Evolutionary conservation across 2,797 vertebrate species (phyloP), one percentile per base, ranked within the genome.

Genomic region (Peromyscus attwateri): DNA sequence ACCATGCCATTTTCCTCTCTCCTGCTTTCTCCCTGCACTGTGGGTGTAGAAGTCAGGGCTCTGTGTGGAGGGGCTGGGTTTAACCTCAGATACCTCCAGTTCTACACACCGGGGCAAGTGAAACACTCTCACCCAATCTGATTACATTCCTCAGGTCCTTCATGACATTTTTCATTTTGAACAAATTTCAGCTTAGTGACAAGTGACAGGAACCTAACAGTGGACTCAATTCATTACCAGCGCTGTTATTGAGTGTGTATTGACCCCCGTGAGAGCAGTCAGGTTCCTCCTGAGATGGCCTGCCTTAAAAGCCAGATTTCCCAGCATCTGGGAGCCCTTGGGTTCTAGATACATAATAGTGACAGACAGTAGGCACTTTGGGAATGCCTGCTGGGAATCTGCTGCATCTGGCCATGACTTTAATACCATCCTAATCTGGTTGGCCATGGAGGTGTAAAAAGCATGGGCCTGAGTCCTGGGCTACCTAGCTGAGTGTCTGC

Each of bases 11-110:
- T 82, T 17, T 91, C 73, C 52, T 40, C 29, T 62, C 55, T 27
- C 3, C 0, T 0, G 37, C 70, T 95, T 92, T 6, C 6, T 29
- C 6, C 43, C 0, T 0, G 77, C 21, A 14, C 21, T 0, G 0
- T 66, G 0, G 2, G 8, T 23, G 40, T 57, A 27, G 85, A 80
- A 55, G 19, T 49, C 94, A 68, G 27, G 40, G 37, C 71, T 25
- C 9, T 34, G 19, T 1, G 6, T 5, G 40, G 52, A 25, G 3
- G 31, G 21, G 25, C 25, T 37, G 14, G 37, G 88, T 93, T 62
- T 25, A 27, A 62, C 62, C 88, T 76, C 71, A 96, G 89, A 37
- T 17, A 57, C 57, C 46, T 31, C 46, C 8, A 23, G 1, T 66
- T 66, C 31, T 81, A 43, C 52, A 9, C 46, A 21, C 3, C 68